These are phyloP conservation scores for Anthoptus insignis DNA, from an alignment of 2,888 invertebrate genomes.

Conservation along the genomic window DNA sequence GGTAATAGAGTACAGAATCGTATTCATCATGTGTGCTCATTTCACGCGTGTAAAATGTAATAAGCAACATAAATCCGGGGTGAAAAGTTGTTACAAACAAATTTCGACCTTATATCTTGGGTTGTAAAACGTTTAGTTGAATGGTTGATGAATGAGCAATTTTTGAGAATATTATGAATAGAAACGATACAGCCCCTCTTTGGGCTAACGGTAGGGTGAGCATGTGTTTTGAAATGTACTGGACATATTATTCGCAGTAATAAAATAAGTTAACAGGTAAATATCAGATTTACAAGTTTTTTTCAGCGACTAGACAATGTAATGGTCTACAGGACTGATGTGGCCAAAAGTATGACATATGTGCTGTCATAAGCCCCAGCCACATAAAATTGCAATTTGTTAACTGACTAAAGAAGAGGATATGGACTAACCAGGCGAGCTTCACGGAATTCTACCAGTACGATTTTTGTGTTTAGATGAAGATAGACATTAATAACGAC, in stretches of 20 bases:
- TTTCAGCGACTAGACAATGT: too few relatives aligned
- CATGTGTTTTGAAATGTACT: background rate
- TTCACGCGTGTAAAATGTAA: constrained; percentile 83
- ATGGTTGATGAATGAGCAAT: constrained; percentile 57
- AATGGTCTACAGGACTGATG: too few relatives aligned
- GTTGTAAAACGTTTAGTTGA: constrained; percentile 58
- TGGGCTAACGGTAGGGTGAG: constrained; percentile 53
- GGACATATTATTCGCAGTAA: background rate
- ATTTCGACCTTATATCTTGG: constrained; percentile 47
- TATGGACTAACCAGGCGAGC: too few relatives aligned
- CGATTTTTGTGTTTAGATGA: too few relatives aligned
- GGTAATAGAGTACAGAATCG: constrained; percentile 73
- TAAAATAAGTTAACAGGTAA: background rate
- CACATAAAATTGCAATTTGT: too few relatives aligned
- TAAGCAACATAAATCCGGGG: constrained; percentile 81
- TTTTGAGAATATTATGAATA: constrained; percentile 76
- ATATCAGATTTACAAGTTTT: too few relatives aligned
- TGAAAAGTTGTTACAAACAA: constrained; percentile 53
- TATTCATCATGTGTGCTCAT: constrained; percentile 70
- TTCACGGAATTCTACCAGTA: too few relatives aligned
- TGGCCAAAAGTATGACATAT: too few relatives aligned
- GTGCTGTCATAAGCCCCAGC: too few relatives aligned
- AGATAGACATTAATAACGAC: too few relatives aligned
- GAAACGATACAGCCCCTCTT: constrained; percentile 67
- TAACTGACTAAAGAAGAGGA: too few relatives aligned